phyloP scores from a whole-genome alignment of 2,888 invertebrate species.

The Xanthia togata region DNA sequence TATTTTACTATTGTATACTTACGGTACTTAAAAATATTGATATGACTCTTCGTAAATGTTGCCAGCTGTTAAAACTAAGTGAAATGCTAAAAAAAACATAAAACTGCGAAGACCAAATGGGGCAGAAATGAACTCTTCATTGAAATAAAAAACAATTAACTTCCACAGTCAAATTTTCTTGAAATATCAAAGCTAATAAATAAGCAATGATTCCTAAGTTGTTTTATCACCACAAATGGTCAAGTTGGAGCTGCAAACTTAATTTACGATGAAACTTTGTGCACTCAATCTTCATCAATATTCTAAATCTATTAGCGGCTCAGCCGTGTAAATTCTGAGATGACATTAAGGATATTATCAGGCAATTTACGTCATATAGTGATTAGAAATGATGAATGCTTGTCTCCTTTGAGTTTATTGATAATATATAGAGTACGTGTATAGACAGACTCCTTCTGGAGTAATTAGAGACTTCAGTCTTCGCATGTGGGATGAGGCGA shows the following conservation, averaged over 20 bases:
- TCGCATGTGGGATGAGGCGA: constrained; percentile 55
- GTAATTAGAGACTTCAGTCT: constrained; percentile 71
- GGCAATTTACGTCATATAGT: constrained; percentile 70
- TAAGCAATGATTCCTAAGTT: constrained; percentile 17
- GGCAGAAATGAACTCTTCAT: background rate
- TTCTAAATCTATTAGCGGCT: constrained; percentile 56
- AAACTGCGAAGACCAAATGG: constrained; percentile 4
- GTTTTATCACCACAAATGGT: constrained; percentile 44
- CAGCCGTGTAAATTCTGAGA: constrained; percentile 34
- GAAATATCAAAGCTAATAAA: constrained; percentile 22
- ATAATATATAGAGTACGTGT: constrained; percentile 45
- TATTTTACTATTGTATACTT: constrained; percentile 22
- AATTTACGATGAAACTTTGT: constrained; percentile 43
- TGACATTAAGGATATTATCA: constrained; percentile 60
- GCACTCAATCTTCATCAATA: constrained; percentile 52
- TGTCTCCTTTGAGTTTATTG: constrained; percentile 65
- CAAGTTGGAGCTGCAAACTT: constrained; percentile 45
- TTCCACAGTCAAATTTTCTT: background rate
- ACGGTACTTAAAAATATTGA: constrained; percentile 19
- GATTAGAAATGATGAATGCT: constrained; percentile 67
- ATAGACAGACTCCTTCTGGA: constrained; percentile 43
- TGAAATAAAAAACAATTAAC: constrained; percentile 9
- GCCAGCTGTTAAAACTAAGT: constrained; percentile 13
- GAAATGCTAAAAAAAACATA: background rate
- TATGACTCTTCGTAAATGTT: constrained; percentile 9